Base-by-base conservation (phyloP, 1,140 invertebrate genomes). In the Hycleus cichorii region DNA sequence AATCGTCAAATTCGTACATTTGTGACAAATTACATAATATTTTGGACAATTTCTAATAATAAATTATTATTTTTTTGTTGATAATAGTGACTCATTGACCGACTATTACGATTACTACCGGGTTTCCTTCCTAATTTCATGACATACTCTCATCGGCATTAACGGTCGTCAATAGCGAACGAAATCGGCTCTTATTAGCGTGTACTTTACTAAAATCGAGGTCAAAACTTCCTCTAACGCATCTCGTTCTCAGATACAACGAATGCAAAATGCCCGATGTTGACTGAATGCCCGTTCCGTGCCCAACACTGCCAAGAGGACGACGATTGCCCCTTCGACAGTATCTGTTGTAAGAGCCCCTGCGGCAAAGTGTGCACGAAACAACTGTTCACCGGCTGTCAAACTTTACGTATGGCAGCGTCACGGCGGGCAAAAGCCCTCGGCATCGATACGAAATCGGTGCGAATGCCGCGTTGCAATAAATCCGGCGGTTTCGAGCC, bases 401-500 rank as follows among this genome's bases (percentile, higher is more conserved):
- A 89, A 65, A 83, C 86, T 55, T 63, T 87, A 46, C 75, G 80
- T 12, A 72, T 81, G 38, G 81, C 84, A 7, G 82, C 84, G 2
- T 75, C 79, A 2, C 74, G 84, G 50, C 75, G 85, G 39, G 83
- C 84, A 0, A 81, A 85, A 50, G 77, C 80, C 0, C 67, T 87
- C 18, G 80, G 81, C 3, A 61, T 78, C 2, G 71, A 75, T 8
- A 71, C 71, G 1, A 75, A 76, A 3, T 55, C 64, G 3, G 77
- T 88, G n/a, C 76, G 83, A 4, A 75, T 86, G 12, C 88, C 88
- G 0, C 76, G 83, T 4, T 91, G 89, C 66, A 77, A 81, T 64
- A 74, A 76, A 4, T 80, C 81, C 11, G 89, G 89, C 3, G 83
- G 85, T 57, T 93, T 91, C 64, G 86, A 89, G 68, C 76, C 78